Evolutionary conservation across 2,888 invertebrate genomes (phyloP), one percentile per base, ranked within the genome.

Genomic region (Carcina quercana): DNA sequence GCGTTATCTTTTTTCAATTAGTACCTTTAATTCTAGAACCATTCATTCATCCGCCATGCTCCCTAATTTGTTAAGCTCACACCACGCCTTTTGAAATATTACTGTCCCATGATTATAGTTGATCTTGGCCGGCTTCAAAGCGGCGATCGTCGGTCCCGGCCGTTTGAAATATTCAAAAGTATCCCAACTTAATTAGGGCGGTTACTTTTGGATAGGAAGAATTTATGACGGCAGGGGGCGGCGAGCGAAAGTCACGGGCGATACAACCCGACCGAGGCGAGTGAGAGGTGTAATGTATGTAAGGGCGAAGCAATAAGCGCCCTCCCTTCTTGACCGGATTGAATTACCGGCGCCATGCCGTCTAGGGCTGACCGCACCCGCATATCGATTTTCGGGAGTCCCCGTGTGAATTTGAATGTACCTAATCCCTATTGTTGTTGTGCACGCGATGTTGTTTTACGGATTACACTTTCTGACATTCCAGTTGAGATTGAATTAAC

Each of bases 151-250:
- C 37, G 41, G 45, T 43, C 47, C 47, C 35, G 42, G 45, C 12
- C 50, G 54, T 59, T 59, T 65, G 58, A 66, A 66, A 66, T 66
- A 68, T 69, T 66, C 62, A 65, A 49, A 61, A 65, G 67, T 67
- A 66, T 57, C 54, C 64, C 66, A 51, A 61, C 61, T 68, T 74
- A 72, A 74, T 75, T 73, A 71, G 67, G 51, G 50, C 47, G 53
- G 58, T 57, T 51, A 58, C 61, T 67, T 65, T 64, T 68, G 64
- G 57, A 46, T 48, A 57, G 58, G 54, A 45, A 41, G 54, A 60
- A 70, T 71, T 70, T 70, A 70, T 60, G 63, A 59, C 46, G 51
- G 47, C 38, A 43, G 43, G 60, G 37, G 60, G 42, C 35, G 59
- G 48, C 58, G 54, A 51, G 47, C 53, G 53, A 63, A 63, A 71